Evolutionary conservation across 1,140 invertebrate species (phyloP).

Genomic region (Druon quercuslanigerum): DNA sequence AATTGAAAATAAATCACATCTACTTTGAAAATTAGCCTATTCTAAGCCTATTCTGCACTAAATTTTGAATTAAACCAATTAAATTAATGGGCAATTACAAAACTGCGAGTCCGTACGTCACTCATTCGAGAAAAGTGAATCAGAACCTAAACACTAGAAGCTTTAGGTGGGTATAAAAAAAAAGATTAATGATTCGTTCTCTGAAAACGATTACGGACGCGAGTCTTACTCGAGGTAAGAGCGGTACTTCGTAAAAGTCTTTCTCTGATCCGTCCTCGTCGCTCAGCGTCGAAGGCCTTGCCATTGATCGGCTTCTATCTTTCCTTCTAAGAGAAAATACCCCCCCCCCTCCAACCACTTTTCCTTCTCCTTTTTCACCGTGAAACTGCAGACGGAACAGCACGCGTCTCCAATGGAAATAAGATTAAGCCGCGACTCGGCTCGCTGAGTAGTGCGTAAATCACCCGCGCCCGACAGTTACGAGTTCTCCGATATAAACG

Average conservation of each 20-base stretch:
- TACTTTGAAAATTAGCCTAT: too few species aligned
- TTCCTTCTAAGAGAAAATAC: not conserved
- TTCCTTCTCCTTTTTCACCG: not conserved
- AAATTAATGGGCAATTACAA: too few species aligned
- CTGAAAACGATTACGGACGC: conserved; percentile 27
- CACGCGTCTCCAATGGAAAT: conserved; percentile 39
- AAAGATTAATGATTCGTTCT: conserved; percentile 16
- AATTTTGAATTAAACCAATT: too few species aligned
- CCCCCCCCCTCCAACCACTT: not conserved
- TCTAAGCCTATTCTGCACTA: too few species aligned
- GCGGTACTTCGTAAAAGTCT: conserved; percentile 29
- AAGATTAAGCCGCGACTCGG: conserved; percentile 41
- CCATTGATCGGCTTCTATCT: conserved; percentile 22
- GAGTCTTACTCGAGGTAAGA: not conserved
- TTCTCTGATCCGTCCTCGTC: conserved; percentile 15
- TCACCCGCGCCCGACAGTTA: conserved; percentile 50
- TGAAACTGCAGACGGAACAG: conserved; percentile 19
- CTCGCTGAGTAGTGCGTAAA: conserved; percentile 50
- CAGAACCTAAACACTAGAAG: conserved; percentile 11
- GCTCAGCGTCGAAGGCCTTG: conserved; percentile 19
- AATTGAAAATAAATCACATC: too few species aligned
- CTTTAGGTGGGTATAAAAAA: conserved; percentile 12
- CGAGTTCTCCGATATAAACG: conserved; percentile 53
- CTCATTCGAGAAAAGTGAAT: conserved; percentile 13
- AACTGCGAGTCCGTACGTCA: not conserved